These are phyloP conservation scores for Rhipidura dahli DNA, from an alignment of 2,113 vertebrate genomes.

Conservation along the genomic window DNA sequence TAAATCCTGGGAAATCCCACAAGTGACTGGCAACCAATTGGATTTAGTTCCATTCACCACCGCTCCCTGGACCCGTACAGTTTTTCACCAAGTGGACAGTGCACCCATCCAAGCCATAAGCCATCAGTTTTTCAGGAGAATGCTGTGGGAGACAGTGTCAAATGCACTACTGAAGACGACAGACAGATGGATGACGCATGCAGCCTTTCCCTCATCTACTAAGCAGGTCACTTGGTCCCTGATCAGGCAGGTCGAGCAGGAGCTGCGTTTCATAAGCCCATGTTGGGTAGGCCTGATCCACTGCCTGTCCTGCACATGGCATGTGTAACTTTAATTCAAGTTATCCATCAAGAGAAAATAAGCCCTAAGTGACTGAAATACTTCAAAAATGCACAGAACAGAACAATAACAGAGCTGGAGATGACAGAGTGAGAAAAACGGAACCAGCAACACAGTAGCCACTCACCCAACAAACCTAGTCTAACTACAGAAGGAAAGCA, in stretches of 20 bases:
- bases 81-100: background rate
- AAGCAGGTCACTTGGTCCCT: background rate
- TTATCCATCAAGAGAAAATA: background rate
- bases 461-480: background rate
- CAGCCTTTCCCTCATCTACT: background rate
- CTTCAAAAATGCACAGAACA: background rate
- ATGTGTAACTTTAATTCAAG: background rate
- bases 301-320: background rate
- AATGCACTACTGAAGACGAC: background rate
- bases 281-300: background rate
- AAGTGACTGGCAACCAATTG: background rate
- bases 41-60: background rate
- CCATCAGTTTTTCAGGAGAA: background rate
- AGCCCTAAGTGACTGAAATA: background rate
- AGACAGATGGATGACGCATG: background rate
- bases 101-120: background rate
- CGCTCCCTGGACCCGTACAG: background rate
- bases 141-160: too few species aligned
- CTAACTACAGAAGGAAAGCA: background rate
- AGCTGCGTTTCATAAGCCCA: background rate
- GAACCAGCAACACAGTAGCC: background rate
- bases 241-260: background rate
- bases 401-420: background rate
- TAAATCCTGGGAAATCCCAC: background rate
- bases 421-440: background rate